Evolutionary conservation across 2,113 vertebrate genomes (phyloP).

Genomic region (Chrysemys picta): DNA sequence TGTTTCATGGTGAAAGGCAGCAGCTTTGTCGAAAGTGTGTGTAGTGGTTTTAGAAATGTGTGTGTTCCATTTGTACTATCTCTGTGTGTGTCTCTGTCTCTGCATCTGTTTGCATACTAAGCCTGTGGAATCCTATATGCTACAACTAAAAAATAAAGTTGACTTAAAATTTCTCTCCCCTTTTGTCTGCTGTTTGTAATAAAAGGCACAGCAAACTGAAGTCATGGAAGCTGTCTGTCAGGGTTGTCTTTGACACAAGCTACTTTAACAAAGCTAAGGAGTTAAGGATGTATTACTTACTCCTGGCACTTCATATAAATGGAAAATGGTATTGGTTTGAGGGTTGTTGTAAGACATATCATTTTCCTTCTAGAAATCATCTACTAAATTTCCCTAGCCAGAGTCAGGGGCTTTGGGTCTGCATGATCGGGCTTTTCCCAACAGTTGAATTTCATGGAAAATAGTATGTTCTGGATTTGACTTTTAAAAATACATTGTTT

Average conservation of each 20-base stretch:
- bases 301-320: not conserved
- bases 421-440: rapidly evolving
- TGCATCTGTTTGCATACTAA: not conserved
- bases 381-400: not conserved
- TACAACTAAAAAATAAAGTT: not conserved
- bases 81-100: not conserved
- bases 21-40: not conserved
- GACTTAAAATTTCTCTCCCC: not conserved
- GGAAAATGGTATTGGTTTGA: not conserved
- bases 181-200: not conserved
- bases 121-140: not conserved
- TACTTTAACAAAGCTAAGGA: not conserved
- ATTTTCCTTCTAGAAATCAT: not conserved
- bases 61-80: not conserved
- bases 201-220: not conserved
- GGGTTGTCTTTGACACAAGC: not conserved
- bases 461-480: not conserved
- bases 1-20: not conserved
- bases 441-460: not conserved
- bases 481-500: not conserved
- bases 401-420: not conserved
- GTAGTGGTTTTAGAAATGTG: not conserved
- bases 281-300: not conserved
- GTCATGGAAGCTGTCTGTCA: rapidly evolving
- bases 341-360: not conserved